These are phyloP conservation scores for Willowsia nigromaculata DNA, from an alignment of 2,888 invertebrate species.

Conservation along the genomic window DNA sequence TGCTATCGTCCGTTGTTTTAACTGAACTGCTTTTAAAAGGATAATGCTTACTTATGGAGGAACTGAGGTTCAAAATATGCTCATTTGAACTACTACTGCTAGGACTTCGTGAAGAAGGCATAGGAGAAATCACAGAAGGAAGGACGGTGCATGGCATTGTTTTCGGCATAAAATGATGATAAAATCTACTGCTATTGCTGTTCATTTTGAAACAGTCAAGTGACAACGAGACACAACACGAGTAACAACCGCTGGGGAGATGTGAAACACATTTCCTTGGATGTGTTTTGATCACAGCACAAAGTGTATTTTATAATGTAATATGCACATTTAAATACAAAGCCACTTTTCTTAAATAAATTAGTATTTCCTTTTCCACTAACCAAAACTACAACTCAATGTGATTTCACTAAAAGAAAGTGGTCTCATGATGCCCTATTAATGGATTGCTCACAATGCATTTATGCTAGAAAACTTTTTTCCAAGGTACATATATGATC, in stretches of 20 bases:
- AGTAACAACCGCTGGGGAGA: not conserved
- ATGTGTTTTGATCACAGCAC: no score
- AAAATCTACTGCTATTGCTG: conserved; percentile 40
- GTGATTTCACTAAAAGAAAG: no score
- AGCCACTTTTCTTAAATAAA: no score
- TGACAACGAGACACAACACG: not conserved
- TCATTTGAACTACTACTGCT: conserved; percentile 6
- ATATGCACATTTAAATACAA: no score
- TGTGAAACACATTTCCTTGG: not conserved
- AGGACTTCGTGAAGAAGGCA: conserved; percentile 14
- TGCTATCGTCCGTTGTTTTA: not conserved
- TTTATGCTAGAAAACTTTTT: no score
- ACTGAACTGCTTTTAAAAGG: not conserved
- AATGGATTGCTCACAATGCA: no score
- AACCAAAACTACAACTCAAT: no score
- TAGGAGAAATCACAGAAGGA: conserved; percentile 57
- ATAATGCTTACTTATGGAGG: conserved; percentile 47
- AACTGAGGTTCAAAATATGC: conserved; percentile 59
- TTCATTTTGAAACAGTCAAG: conserved; percentile 23
- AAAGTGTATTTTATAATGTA: no score
- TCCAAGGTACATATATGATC: no score
- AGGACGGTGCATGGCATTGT: conserved; percentile 75
- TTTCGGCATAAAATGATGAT: conserved; percentile 70
- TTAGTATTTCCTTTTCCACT: no score
- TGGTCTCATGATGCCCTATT: no score